Evolutionary conservation across 2,113 vertebrate species (phyloP), one percentile per base, ranked within the genome.

Genomic region (Columbina picui): DNA sequence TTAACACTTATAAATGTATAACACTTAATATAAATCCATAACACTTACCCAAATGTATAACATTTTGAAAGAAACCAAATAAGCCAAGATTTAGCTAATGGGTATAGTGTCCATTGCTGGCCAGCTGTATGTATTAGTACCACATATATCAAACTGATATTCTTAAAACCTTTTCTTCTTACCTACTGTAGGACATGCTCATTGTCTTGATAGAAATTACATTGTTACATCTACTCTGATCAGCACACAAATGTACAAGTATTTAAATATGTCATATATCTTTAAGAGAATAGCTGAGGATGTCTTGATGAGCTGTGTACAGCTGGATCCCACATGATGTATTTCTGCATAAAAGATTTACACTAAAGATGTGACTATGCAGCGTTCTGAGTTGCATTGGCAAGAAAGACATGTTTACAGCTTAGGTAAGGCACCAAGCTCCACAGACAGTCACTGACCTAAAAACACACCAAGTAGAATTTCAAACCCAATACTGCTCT

Each of bases 21-120:
- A 53, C 36, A 11, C 32, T n/a, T 9, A 8, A 0, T 70, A 34
- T 6, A 74, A 69, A 29, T 14, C 2, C 25, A 1, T 32, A 74
- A 20, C 26, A 16, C 32, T 52, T 32, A 32, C 4, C 25, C 30
- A n/a, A 30, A 57, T 16, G 2, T 13, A 3, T 32, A 55, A 47
- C 26, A 43, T 50, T 34, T 29, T 3, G 14, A 34, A 87, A 74
- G 25, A 60, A 78, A 64, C 4, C 16, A 65, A 10, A 26, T 41
- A 59, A 84, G 26, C 43, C 30, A 83, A 14, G 14, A 34, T 25
- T 50, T 5, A 79, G 19, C 52, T 78, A 67, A 18, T 52, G 34
- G 38, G 22, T 59, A 5, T 8, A 10, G 41, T 22, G 76, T 61
- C 61, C 29, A 19, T 9, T 81, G 49, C 74, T 79, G 84, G 34